These are phyloP conservation scores for Pyrrhia umbra DNA, from an alignment of 2,888 invertebrate species.

Conservation along the genomic window DNA sequence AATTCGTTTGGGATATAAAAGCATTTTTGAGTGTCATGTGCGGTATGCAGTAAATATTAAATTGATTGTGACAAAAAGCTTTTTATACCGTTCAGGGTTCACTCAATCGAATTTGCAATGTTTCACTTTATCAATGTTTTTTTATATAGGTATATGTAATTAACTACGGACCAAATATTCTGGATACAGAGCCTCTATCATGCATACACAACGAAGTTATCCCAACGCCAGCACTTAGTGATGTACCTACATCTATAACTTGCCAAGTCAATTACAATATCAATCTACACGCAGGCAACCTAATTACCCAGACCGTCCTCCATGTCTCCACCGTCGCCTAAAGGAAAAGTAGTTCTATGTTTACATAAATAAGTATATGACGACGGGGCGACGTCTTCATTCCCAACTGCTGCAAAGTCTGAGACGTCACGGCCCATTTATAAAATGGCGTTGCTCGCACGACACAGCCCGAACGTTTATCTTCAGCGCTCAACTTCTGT, in stretches of 20 bases:
- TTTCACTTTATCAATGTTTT: not conserved
- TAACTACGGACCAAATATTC: too few species aligned
- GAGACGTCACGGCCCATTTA: conserved; percentile 44
- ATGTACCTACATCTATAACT: conserved; percentile 1
- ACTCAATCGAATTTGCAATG: conserved; percentile 14
- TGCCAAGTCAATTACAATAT: conserved; percentile 27
- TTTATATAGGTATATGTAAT: not conserved
- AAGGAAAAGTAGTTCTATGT: conserved; percentile 4
- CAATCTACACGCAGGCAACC: conserved; percentile 30
- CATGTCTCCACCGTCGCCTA: not conserved
- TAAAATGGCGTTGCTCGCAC: conserved; percentile 43
- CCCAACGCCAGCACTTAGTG: not conserved
- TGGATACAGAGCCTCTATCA: not conserved
- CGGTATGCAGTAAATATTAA: conserved; percentile 30
- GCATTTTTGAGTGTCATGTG: conserved; percentile 43
- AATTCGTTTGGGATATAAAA: conserved; percentile 49
- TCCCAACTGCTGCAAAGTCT: conserved; percentile 29
- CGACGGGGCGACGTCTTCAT: conserved; percentile 21
- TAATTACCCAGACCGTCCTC: conserved; percentile 31
- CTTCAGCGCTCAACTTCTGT: conserved; percentile 34
- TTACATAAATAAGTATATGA: conserved; percentile 26
- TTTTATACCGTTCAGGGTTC: conserved; percentile 22
- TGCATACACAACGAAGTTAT: not conserved
- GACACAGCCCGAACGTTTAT: conserved; percentile 40
- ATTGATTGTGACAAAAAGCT: conserved; percentile 47